Evolutionary conservation across 2,113 vertebrate genomes (phyloP).

Genomic region (Pluvialis apricaria): DNA sequence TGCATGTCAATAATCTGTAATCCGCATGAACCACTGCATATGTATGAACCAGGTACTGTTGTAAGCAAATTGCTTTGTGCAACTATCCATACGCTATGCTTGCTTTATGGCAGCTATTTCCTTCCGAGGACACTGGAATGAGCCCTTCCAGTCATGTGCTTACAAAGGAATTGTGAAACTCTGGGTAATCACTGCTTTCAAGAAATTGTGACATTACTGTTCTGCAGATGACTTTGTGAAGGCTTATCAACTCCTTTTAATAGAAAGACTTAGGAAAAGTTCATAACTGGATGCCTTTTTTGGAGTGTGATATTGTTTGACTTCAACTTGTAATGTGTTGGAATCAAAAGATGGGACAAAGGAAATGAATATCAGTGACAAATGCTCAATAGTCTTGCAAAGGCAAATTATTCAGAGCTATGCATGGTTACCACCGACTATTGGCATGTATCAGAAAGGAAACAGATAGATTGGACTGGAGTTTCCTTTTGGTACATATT

Average conservation of each 20-base stretch:
- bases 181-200: not conserved
- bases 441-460: not conserved
- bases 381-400: not conserved
- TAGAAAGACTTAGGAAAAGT: not conserved
- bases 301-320: not conserved
- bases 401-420: not conserved
- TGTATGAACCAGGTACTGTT: rapidly evolving
- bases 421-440: not conserved
- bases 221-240: not conserved
- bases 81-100: not conserved
- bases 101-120: not conserved
- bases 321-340: not conserved
- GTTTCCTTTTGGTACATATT: not conserved
- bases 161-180: not conserved
- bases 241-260: not conserved
- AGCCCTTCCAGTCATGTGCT: not conserved
- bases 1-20: not conserved
- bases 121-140: not conserved
- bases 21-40: not conserved
- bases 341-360: not conserved
- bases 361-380: not conserved
- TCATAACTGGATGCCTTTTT: not conserved
- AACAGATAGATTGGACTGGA: not conserved
- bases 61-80: not conserved
- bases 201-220: not conserved